phyloP scores from a whole-genome alignment of 2,888 invertebrate genomes.

The Masnerella sp. region DNA sequence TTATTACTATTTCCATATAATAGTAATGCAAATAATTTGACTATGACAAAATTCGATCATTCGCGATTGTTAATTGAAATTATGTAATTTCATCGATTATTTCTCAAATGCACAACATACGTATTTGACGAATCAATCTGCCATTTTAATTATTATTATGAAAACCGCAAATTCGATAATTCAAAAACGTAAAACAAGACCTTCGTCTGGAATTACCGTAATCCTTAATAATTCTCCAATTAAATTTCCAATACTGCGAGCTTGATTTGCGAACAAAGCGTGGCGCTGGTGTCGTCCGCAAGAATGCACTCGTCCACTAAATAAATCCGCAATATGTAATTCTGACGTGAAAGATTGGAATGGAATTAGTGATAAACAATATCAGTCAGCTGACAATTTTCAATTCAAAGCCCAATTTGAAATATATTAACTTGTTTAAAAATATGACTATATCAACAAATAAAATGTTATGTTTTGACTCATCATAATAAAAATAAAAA shows the following conservation, averaged over 20 bases:
- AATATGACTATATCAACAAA: too few species aligned
- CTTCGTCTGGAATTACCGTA: slow-evolving; percentile 23
- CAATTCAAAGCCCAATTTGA: too few species aligned
- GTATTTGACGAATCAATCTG: background rate
- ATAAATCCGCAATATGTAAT: slow-evolving; percentile 25
- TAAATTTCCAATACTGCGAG: slow-evolving; percentile 32
- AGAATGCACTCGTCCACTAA: slow-evolving; percentile 21
- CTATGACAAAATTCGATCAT: too few species aligned
- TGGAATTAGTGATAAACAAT: too few species aligned
- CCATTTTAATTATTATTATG: slow-evolving; percentile 9
- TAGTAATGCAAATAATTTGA: too few species aligned
- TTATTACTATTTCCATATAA: too few species aligned
- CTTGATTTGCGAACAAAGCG: slow-evolving; percentile 21
- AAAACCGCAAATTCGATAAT: slow-evolving; percentile 7
- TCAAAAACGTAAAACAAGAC: slow-evolving; percentile 23
- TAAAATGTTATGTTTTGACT: too few species aligned
- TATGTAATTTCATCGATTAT: too few species aligned
- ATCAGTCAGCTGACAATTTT: too few species aligned
- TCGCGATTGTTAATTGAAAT: background rate
- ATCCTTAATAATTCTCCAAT: slow-evolving; percentile 45
- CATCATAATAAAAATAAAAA: too few species aligned
- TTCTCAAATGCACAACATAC: too few species aligned
- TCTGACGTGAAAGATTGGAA: slow-evolving; percentile 26
- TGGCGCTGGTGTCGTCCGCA: background rate
- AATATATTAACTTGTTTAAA: too few species aligned